Base-by-base conservation (phyloP, 2,888 invertebrate genomes). In the Drosophila leonis region DNA sequence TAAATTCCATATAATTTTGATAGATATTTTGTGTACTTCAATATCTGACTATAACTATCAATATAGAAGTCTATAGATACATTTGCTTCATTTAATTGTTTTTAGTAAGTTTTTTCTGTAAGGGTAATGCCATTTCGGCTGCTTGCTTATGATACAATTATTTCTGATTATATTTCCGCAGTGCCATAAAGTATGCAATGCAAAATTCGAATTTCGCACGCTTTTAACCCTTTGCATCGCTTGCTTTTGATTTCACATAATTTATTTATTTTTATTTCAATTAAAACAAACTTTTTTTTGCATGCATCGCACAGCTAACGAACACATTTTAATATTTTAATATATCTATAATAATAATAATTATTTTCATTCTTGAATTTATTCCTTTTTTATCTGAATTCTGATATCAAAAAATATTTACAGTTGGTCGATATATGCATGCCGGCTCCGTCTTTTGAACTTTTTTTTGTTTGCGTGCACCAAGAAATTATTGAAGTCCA, bases 391-490 rank as follows among this genome's bases (percentile, higher is more conserved):
- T 67, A 68, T 71, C 62, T 75, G 62, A 75, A 75, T 68, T 75
- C 66, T 82, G 82, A 83, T 84, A 90, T 75, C 84, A 83, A 90
- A 73, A 89, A 83, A 91, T 92, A 92, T 93, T 93, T 93, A 77
- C 93, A 93, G 93, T 93, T 93, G 93, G 93, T 93, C 93, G 93
- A 92, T 93, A 91, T 93, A 93, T 93, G 93, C 93, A 93, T 93
- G 93, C 93, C 92, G 93, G 93, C 92, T 93, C 93, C 93, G 93
- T 93, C 91, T 93, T 93, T 93, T 93, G 91, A 92, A 93, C 86
- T 87, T 90, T 82, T 84, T 78, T 80, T 85, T 80, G 60, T 72
- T 71, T 66, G 66, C 61, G 78, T 75, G 75, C 72, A 83, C 82
- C 73, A 82, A 77, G 82, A 81, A 81, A 73, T 80, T 76, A 84